Base-by-base conservation (phyloP, 2,888 invertebrate genomes). In the Yponomeuta cagnagella region DNA sequence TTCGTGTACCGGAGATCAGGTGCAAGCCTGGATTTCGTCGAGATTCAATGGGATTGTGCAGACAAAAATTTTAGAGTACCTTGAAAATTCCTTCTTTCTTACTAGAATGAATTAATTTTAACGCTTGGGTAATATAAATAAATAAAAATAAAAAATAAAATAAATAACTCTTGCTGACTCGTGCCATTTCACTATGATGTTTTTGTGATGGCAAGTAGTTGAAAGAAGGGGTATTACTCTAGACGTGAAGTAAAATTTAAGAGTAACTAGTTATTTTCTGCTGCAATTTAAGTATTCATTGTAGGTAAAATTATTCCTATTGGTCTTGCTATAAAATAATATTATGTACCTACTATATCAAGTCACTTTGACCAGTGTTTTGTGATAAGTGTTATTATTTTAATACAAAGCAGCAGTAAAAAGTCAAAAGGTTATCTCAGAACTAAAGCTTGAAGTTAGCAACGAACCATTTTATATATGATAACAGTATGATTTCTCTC, bases 1-100 rank as follows among this genome's bases (percentile, higher is more conserved):
- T 89, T 74, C 78, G 84, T 76, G 80, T 89, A 31, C 89, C 87
- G 10, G 81, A 82, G 52, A 73, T 88, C 48, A 76, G 77, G 71
- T 89, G 89, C 70, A 80, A 78, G 5, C 73, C 75, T 4, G 84
- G 85, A 8, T 78, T 81, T 70, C 80, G 80, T 71, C 80, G 83
- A n/a, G 89, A 89, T 73, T 23, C 70, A 58, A 72, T 79, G 65
- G 82, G 83, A 48, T 78, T 77, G 65, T 89, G 89, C 76, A 81
- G 88, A 71, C 74, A 77, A 73, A 76, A 77, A 77, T 71, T 71
- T 69, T 71, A 52, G 64, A 48, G 37, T 69, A 69, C 0, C 30
- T 4, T 30, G 52, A 15, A 15, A 58, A 58, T 58, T 12, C 3
- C 12, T 58, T 58, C 3, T 12, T 33, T 5, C 15, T 58, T 58